Evolutionary conservation across 2,888 invertebrate genomes (phyloP).

Genomic region (Dugesia japonica): DNA sequence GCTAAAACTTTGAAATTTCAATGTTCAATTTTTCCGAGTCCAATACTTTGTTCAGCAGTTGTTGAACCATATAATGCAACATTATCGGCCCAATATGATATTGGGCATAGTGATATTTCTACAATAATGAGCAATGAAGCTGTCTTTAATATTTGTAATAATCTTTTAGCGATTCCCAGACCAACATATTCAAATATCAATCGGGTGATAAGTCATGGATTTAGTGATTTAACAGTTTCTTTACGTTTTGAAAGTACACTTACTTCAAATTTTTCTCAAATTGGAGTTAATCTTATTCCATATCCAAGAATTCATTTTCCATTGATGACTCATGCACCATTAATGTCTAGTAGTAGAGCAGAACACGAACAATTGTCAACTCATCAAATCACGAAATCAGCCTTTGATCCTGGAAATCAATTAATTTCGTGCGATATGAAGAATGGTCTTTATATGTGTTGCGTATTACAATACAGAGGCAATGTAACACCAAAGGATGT

Average conservation of each 20-base stretch:
- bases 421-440: neutral
- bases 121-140: conserved; percentile 35
- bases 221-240: conserved; percentile 32
- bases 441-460: conserved; percentile 33
- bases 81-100: conserved; percentile 28
- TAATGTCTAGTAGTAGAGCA: conserved; percentile 75
- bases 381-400: neutral
- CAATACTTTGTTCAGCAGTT: conserved; percentile 42
- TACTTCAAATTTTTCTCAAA: conserved; percentile 27
- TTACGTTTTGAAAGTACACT: conserved; percentile 32
- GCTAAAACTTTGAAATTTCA: conserved; percentile 72
- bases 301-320: conserved; percentile 78
- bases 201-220: conserved; percentile 28
- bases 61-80: conserved; percentile 35
- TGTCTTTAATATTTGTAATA: conserved; percentile 34
- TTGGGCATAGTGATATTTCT: conserved; percentile 33
- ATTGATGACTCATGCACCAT: conserved; percentile 65
- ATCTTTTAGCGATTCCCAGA: neutral
- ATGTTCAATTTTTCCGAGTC: conserved; percentile 79
- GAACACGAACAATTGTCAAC: conserved; percentile 53
- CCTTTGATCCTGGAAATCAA: neutral
- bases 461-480: conserved; percentile 32
- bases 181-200: conserved; percentile 31
- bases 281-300: conserved; percentile 49
- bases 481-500: conserved; percentile 39